Percentiles rank a stretch among this genome's conserved stretches.
Conservation (phyloP, 2,113 vertebrate genomes). For the Microtus oregoni region DNA sequence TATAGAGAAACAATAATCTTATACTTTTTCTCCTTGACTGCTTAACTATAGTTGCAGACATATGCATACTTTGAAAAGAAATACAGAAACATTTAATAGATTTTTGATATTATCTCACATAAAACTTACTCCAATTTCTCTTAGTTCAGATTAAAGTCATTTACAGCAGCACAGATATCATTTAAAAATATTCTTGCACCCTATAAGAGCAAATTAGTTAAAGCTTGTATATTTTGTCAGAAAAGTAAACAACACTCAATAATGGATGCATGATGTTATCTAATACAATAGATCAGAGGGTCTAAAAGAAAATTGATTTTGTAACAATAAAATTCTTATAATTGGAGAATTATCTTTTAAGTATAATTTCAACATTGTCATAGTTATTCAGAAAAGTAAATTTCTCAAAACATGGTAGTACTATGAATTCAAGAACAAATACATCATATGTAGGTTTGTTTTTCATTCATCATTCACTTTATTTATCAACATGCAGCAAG, state of each 20-base stretch:
- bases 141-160: conserved; percentile 23
- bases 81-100: not conserved
- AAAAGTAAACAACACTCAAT: not conserved
- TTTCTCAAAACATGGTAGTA: not conserved
- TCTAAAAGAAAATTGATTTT: not conserved
- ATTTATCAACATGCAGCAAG: not conserved
- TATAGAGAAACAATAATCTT: conserved; percentile 4
- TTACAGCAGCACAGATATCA: conserved; percentile 29
- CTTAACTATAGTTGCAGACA: not conserved
- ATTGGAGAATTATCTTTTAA: not conserved
- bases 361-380: not conserved
- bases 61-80: conserved; percentile 14
- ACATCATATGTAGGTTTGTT: not conserved
- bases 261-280: not conserved
- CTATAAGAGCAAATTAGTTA: not conserved
- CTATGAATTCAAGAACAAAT: not conserved
- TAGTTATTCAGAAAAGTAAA: conserved; percentile 1
- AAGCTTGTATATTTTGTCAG: not conserved
- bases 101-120: conserved; percentile 31
- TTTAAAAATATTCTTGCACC: not conserved
- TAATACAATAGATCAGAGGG: not conserved
- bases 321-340: not conserved
- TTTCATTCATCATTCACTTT: not conserved
- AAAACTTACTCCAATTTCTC: conserved; percentile 48
- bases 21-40: not conserved